Evolutionary conservation across 2,797 vertebrate species (phyloP), one percentile per base, ranked within the genome.

Genomic region (Cryptoprocta ferox): DNA sequence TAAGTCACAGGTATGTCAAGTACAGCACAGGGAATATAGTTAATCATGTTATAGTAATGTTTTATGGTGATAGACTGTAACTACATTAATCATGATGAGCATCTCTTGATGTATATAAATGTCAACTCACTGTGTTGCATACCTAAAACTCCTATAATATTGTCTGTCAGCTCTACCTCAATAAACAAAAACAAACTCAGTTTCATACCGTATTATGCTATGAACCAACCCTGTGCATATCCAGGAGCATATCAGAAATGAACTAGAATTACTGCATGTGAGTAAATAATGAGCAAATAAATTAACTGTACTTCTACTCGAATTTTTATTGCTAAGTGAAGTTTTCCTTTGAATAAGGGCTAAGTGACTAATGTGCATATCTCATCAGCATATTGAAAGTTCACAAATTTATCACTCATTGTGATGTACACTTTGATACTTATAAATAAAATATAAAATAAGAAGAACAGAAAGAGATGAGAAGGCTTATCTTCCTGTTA

Each of bases 391-490:
- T 89, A 83, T 84, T 84, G 45, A 91, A 76, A 75, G 94, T 89
- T 91, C 30, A 96, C 42, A 83, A 95, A 96, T 65, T 65, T 48
- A 63, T 92, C 56, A 82, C 28, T 71, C 63, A 71, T 24, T 86
- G 26, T 53, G 66, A 39, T 28, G 59, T 56, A 30, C 56, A 79
- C 26, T 37, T 82, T 89, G 66, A 93, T 3, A 92, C 39, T n/a
- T 66, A 87, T 81, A 96, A 93, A 59, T 84, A 28, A 81, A 92
- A 94, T 84, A 75, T 70, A 89, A 90, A 85, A 32, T 78, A 48
- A 78, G 81, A 95, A 79, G 61, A 87, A 53, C 26, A 70, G 35
- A 79, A 92, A n/a, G 19, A 78, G 21, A 95, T 48, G 19, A 87
- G 35, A 89, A 93, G 81, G 3, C 13, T 91, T 92, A 45, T 65